phyloP scores from a whole-genome alignment of 2,113 vertebrate species.

The Prunella fulvescens region DNA sequence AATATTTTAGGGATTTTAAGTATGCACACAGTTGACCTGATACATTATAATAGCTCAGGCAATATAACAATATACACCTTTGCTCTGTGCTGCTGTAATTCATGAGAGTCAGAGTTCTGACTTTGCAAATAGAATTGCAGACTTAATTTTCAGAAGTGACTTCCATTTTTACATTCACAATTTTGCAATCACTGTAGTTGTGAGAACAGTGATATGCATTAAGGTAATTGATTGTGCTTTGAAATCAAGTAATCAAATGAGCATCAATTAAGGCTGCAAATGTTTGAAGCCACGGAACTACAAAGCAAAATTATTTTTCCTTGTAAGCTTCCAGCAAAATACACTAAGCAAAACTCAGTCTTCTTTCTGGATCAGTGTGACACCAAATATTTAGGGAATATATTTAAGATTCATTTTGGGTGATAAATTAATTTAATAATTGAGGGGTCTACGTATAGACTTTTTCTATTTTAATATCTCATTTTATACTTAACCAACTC shows the following conservation, averaged over 20 bases:
- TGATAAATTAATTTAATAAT: not conserved
- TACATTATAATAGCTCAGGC: not conserved
- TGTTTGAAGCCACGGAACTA: not conserved
- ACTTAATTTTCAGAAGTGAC: constrained; percentile 52
- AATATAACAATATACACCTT: not conserved
- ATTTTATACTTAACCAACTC: not conserved
- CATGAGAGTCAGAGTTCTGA: constrained; percentile 16
- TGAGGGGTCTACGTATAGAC: not conserved
- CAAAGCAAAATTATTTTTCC: constrained; percentile 13
- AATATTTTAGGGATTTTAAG: not conserved
- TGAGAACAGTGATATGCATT: constrained; percentile 51
- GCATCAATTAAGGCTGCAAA: constrained; percentile 50
- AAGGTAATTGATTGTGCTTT: constrained; percentile 57
- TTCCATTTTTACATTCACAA: constrained; percentile 55
- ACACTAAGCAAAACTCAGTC: not conserved
- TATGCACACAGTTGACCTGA: not conserved
- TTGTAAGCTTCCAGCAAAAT: not conserved
- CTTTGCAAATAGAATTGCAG: constrained; percentile 17
- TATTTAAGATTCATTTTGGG: not conserved
- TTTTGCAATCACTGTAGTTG: constrained; percentile 46
- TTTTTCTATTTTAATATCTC: not conserved
- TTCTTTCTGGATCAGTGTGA: not conserved
- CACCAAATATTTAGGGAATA: not conserved
- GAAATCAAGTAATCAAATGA: constrained; percentile 65
- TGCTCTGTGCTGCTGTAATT: not conserved